phyloP scores from a whole-genome alignment of 2,113 vertebrate species.

The Phodopus roborovskii region DNA sequence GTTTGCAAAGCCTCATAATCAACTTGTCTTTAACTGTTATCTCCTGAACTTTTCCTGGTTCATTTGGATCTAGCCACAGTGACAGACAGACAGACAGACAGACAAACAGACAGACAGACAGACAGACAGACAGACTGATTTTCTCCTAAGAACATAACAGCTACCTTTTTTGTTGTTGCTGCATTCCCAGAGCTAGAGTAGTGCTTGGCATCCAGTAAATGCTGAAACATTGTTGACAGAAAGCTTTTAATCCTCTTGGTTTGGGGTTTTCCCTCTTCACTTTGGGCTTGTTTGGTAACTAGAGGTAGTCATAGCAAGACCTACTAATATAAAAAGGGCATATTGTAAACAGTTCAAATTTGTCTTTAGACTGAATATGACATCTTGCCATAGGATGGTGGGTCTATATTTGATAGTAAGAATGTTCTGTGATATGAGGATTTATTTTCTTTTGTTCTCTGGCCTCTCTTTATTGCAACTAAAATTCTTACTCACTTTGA shows the following conservation, averaged over 20 bases:
- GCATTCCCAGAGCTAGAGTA: not conserved
- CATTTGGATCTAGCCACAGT: not conserved
- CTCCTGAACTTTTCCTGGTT: not conserved
- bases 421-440: not conserved
- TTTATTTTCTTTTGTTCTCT: not conserved
- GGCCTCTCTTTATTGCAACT: not conserved
- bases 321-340: not conserved
- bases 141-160: not conserved
- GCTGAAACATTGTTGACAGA: not conserved
- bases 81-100: not conserved
- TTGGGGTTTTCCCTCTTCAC: not conserved
- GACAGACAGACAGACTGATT: not conserved
- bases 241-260: not conserved
- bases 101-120: too few relatives aligned
- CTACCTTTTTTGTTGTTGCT: not conserved
- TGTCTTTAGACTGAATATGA: not conserved
- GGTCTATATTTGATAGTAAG: not conserved
- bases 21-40: not conserved
- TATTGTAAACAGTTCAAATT: slow-evolving; percentile 16
- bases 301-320: not conserved
- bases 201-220: not conserved
- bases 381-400: not conserved
- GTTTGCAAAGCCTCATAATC: not conserved
- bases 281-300: not conserved
- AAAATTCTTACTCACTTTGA: not conserved